These are phyloP conservation scores for Pampus argenteus DNA, from an alignment of 2,797 vertebrate species.

Conservation along the genomic window DNA sequence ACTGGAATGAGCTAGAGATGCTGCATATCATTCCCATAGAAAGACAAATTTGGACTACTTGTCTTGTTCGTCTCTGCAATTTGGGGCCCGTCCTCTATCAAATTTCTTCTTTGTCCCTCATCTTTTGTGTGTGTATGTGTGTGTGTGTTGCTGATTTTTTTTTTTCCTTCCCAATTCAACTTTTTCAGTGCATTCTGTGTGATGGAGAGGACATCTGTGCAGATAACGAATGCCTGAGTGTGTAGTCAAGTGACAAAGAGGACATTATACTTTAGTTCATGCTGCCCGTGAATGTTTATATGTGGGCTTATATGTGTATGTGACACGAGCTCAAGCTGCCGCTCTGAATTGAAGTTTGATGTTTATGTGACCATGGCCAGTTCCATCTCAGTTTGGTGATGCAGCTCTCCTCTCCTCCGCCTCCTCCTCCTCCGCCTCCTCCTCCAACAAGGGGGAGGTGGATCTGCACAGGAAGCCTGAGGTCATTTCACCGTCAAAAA, in stretches of 20 bases:
- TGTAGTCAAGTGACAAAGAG: conserved; percentile 46
- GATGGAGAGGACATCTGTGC: conserved; percentile 26
- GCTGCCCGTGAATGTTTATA: conserved; percentile 8
- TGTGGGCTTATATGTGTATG: neutral
- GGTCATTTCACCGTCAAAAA: conserved; percentile 71
- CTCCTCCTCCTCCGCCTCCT: conserved; percentile 4
- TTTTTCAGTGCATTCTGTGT: conserved; percentile 4
- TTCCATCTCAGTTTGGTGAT: conserved; percentile 26
- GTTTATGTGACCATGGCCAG: conserved; percentile 53
- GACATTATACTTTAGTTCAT: conserved; percentile 10
- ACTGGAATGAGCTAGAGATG: conserved; percentile 29
- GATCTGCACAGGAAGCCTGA: conserved; percentile 54
- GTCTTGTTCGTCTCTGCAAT: conserved; percentile 40
- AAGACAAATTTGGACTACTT: conserved; percentile 44
- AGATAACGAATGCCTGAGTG: conserved; percentile 5
- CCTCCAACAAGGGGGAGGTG: conserved; percentile 36
- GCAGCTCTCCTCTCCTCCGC: conserved; percentile 10
- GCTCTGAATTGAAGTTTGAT: conserved; percentile 26
- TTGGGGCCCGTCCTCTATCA: conserved; percentile 30
- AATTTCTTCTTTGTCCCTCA: conserved; percentile 38
- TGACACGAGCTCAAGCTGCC: conserved; percentile 6
- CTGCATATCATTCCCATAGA: conserved; percentile 38
- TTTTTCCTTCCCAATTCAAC: conserved; percentile 9
- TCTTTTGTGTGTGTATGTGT: conserved; percentile 16
- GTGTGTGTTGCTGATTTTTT: too few species aligned